A percentile compares a stretch with the other conserved stretches of the same genome.
These are phyloP conservation scores for Unio delphinus DNA, from an alignment of 2,888 invertebrate genomes.

Conservation along the genomic window DNA sequence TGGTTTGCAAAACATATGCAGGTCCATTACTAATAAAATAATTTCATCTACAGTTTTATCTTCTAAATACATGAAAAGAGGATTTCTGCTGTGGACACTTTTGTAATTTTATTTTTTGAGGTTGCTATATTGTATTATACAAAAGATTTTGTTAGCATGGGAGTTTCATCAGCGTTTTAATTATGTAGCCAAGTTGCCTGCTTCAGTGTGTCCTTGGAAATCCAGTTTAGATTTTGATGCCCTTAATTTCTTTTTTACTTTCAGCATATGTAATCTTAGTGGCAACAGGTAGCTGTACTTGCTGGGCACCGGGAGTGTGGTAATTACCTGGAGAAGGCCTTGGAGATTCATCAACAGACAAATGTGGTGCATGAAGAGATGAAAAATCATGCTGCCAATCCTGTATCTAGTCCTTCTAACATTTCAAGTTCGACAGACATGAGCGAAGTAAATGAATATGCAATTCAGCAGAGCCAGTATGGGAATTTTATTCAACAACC, in stretches of 20 bases:
- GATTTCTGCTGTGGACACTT: too few species aligned
- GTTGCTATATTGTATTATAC: too few species aligned
- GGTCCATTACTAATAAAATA: too few species aligned
- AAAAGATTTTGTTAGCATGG: too few species aligned
- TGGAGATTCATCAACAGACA: slow-evolving; percentile 36
- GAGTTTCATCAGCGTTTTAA: too few species aligned
- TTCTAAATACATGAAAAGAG: too few species aligned
- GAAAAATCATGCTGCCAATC: slow-evolving; percentile 13
- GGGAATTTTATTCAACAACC: too few species aligned
- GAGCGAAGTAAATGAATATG: slow-evolving; percentile 19
- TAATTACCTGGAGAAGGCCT: slow-evolving; percentile 47
- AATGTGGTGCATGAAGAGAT: slow-evolving; percentile 16
- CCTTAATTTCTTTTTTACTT: slow-evolving; percentile 14
- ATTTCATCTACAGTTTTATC: too few species aligned
- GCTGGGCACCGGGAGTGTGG: slow-evolving; percentile 55
- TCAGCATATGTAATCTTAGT: slow-evolving; percentile 57
- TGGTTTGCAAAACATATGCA: too few species aligned
- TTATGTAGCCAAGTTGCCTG: too few species aligned
- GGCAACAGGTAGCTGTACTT: slow-evolving; percentile 51
- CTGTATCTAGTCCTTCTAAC: slow-evolving; percentile 6
- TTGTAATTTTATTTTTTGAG: too few species aligned
- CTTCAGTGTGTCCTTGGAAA: too few species aligned
- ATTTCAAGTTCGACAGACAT: slow-evolving; percentile 8
- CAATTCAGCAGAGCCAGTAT: slow-evolving; percentile 1
- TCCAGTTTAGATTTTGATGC: background rate